Percentiles rank a stretch among this genome's conserved stretches.
Evolutionary conservation across 2,797 vertebrate species (phyloP).

Genomic region (Calcarius lapponicus): DNA sequence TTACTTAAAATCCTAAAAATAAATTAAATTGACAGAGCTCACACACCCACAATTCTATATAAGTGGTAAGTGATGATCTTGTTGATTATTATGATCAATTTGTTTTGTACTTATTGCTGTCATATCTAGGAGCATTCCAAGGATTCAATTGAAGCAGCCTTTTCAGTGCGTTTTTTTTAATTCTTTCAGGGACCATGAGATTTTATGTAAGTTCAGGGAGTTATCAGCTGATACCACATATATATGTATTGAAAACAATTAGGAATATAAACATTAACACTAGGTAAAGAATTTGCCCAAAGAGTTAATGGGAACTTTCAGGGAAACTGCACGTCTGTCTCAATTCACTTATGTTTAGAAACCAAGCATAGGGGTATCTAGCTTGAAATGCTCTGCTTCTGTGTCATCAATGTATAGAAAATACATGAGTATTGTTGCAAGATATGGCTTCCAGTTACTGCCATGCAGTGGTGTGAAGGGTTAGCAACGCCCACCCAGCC

Average conservation of each 20-base stretch:
- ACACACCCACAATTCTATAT: background rate
- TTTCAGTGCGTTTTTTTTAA: background rate
- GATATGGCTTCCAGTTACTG: background rate
- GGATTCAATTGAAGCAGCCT: background rate
- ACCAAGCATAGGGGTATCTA: background rate
- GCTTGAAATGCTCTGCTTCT: background rate
- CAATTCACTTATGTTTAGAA: background rate
- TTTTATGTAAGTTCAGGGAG: background rate
- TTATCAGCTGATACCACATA: background rate
- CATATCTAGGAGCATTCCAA: background rate
- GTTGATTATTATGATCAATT: background rate
- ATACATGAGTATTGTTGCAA: background rate
- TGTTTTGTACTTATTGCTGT: background rate
- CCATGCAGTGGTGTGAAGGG: background rate
- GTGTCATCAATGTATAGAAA: background rate
- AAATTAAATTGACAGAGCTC: background rate
- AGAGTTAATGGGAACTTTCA: background rate
- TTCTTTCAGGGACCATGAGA: background rate
- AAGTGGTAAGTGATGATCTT: background rate
- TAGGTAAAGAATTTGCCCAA: background rate
- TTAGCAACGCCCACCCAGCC: accelerated
- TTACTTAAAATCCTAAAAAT: background rate
- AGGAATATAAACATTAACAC: background rate
- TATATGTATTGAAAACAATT: background rate
- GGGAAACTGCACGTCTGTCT: background rate